Evolutionary conservation across 1,140 invertebrate species (phyloP), one percentile per base, ranked within the genome.

Genomic region (Gyrodactylus salaris): DNA sequence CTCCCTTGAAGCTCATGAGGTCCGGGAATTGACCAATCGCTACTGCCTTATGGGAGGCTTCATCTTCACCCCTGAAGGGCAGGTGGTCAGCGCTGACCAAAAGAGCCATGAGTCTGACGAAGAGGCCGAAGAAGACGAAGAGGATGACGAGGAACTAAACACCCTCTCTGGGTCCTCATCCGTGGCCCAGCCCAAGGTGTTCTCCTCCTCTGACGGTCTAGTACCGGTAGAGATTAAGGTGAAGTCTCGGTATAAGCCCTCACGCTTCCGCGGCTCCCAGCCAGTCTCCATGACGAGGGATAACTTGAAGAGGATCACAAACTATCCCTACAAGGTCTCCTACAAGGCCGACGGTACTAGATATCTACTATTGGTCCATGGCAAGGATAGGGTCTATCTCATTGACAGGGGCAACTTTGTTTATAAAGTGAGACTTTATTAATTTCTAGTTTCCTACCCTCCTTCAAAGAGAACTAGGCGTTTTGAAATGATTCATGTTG

Each of bases 261-360:
- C n/a, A n/a, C 7, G 34, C 21, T 98, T 99, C 81, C 92, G 93
- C 1, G 94, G 95, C 1, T 86, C 85, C 70, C 95, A 99, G 78
- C 94, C 95, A 0, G 90, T 99, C 0, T 96, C 91, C 0, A 94
- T 98, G 91, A 86, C 90, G 77, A 79, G 82, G 1, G 78, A 85
- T 0, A 99, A 99, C 81, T 83, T 98, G 20, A 82, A 79, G 68
- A 83, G 87, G 16, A 79, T 99, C 0, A 80, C 84, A 69, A 77
- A 86, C 75, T 89, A 89, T 78, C 87, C 87, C 0, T 98, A 98
- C 78, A 86, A 86, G 78, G 93, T 98, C 1, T 97, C 91, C 0
- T 98, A 94, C 94, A 99, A 99, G 80, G 95, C 95, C 20, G 95
- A 99, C 82, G 95, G 95, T n/a, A 27, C 26, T 25, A n/a, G 89